A percentile compares a stretch with the other conserved stretches of the same genome.
phyloP scores from a whole-genome alignment of 2,888 invertebrate species.

The Acleris literana region DNA sequence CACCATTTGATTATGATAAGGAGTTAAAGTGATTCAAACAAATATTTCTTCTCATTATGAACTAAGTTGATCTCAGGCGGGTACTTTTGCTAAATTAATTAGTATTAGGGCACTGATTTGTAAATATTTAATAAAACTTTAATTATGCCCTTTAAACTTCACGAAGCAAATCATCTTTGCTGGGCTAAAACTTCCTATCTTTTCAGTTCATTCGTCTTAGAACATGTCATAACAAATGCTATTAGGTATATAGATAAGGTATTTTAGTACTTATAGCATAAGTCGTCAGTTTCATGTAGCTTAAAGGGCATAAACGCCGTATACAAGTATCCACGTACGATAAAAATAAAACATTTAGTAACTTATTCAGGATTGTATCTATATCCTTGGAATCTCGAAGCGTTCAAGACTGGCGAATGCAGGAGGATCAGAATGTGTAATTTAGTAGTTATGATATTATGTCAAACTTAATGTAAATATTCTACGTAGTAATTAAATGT shows the following conservation, averaged over 20 bases:
- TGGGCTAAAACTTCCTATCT: too few relatives aligned
- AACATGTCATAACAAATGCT: too few relatives aligned
- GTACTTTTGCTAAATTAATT: conserved; percentile 38
- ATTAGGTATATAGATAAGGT: too few relatives aligned
- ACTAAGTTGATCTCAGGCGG: conserved; percentile 71
- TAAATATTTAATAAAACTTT: conserved; percentile 3
- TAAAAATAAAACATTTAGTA: not conserved
- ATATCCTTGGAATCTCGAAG: conserved; percentile 20
- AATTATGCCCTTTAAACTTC: not conserved
- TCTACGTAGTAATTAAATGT: conserved; percentile 39
- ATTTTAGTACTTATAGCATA: not conserved
- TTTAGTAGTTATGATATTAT: conserved; percentile 44
- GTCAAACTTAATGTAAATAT: conserved; percentile 58
- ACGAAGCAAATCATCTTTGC: too few relatives aligned
- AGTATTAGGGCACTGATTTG: conserved; percentile 21
- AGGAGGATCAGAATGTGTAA: conserved; percentile 40
- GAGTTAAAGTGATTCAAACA: conserved; percentile 16
- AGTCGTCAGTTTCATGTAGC: not conserved
- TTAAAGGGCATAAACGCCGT: not conserved
- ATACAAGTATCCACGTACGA: not conserved
- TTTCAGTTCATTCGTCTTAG: too few relatives aligned
- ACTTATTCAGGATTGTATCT: not conserved
- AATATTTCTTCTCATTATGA: conserved; percentile 47
- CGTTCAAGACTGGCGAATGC: conserved; percentile 54
- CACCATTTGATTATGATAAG: too few relatives aligned